phyloP scores from a whole-genome alignment of 1,140 invertebrate genomes.

The Bombus confusus region DNA sequence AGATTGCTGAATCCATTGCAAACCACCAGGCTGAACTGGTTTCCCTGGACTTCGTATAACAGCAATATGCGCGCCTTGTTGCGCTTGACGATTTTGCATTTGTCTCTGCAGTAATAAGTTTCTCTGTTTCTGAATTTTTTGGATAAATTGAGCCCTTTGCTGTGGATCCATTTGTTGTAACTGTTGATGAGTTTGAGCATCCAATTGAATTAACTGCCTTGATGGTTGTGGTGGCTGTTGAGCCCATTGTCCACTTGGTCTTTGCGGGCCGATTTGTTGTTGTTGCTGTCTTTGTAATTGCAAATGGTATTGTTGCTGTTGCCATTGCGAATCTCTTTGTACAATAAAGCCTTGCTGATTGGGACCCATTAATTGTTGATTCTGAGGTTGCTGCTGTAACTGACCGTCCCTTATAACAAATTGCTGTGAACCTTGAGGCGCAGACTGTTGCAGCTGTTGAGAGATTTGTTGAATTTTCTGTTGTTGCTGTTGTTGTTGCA shows the following conservation, averaged over 20 bases:
- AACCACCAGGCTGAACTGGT: constrained; percentile 79
- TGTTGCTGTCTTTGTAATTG: constrained; percentile 80
- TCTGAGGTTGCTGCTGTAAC: constrained; percentile 83
- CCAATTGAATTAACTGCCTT: constrained; percentile 88
- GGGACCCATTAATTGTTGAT: constrained; percentile 80
- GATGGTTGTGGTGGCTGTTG: constrained; percentile 82
- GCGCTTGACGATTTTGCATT: constrained; percentile 82
- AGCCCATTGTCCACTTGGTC: constrained; percentile 78
- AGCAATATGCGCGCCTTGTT: constrained; percentile 82
- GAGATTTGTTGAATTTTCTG: constrained; percentile 82
- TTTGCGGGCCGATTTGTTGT: constrained; percentile 79
- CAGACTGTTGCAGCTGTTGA: constrained; percentile 81
- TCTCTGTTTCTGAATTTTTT: constrained; percentile 88
- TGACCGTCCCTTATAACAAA: constrained; percentile 83
- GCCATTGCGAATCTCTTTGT: constrained; percentile 84
- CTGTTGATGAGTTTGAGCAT: constrained; percentile 91
- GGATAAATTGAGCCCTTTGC: constrained; percentile 89
- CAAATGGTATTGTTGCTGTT: constrained; percentile 80
- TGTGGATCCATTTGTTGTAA: constrained; percentile 91
- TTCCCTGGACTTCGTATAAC: constrained; percentile 82
- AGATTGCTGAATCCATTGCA: constrained; percentile 82
- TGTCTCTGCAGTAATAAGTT: constrained; percentile 84
- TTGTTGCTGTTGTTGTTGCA: constrained; percentile 76
- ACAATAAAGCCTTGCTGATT: constrained; percentile 82
- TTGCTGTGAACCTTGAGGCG: constrained; percentile 82